A percentile compares a stretch with the other conserved stretches of the same genome.
phyloP scores from a whole-genome alignment of 1,140 invertebrate genomes.

The Callitettix versicolor region DNA sequence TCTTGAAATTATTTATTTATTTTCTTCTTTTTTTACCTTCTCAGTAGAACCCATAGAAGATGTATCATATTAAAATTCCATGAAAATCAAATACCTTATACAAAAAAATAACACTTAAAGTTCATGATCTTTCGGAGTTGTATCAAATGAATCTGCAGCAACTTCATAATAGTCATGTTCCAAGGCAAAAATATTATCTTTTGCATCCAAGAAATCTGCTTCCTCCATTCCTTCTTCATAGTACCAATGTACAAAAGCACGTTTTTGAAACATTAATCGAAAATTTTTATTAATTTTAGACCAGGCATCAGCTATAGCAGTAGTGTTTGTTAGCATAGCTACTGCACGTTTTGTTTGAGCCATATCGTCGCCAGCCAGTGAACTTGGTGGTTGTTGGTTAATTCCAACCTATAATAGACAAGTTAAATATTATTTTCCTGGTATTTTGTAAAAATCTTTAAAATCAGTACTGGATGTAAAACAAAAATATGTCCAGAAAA shows the following conservation, averaged over 20 bases:
- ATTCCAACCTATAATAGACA: conserved; percentile 4
- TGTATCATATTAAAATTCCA: too few relatives aligned
- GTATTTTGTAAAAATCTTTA: too few relatives aligned
- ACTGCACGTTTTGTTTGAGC: not conserved
- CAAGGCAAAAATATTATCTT: not conserved
- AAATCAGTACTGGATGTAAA: too few relatives aligned
- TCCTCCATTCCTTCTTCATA: conserved; percentile 9
- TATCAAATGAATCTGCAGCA: not conserved
- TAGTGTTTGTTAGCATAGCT: conserved; percentile 8
- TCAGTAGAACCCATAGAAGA: too few relatives aligned
- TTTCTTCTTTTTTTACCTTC: too few relatives aligned
- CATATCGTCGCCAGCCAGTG: conserved; percentile 19
- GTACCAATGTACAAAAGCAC: conserved; percentile 13
- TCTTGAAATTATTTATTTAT: too few relatives aligned
- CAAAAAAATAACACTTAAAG: too few relatives aligned
- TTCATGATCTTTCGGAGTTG: too few relatives aligned
- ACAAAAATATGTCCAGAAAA: too few relatives aligned
- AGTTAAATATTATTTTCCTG: too few relatives aligned
- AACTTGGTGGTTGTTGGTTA: not conserved
- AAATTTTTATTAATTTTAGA: conserved; percentile 62
- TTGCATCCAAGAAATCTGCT: conserved; percentile 2
- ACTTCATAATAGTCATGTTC: conserved; percentile 9
- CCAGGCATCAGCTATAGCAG: conserved; percentile 29
- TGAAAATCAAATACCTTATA: too few relatives aligned
- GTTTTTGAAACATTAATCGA: conserved; percentile 51